Evolutionary conservation across 2,888 invertebrate genomes (phyloP).

Genomic region (Calameuta pallipes): DNA sequence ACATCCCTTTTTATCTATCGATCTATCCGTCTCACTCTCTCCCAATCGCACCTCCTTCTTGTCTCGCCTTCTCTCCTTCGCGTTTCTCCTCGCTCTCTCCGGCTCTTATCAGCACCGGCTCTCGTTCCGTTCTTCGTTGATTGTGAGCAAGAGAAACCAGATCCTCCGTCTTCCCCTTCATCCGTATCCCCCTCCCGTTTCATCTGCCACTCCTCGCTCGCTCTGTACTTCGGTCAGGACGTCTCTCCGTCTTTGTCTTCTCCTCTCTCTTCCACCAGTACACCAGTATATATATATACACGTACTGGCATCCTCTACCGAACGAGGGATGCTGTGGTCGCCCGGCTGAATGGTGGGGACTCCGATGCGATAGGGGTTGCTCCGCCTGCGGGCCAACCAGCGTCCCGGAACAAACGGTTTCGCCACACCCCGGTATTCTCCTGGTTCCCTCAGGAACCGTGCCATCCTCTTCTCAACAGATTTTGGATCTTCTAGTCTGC

Average conservation of each 20-base stretch:
- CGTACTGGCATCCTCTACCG: not conserved
- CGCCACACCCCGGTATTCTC: slow-evolving; percentile 64
- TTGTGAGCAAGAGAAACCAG: not conserved
- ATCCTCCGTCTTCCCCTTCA: not conserved
- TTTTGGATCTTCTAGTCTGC: slow-evolving; percentile 62
- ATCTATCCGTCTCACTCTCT: slow-evolving; percentile 6
- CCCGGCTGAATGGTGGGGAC: slow-evolving; percentile 28
- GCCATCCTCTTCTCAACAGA: slow-evolving; percentile 64
- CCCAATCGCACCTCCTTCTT: slow-evolving; percentile 23
- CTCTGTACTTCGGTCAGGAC: not conserved
- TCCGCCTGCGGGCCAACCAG: slow-evolving; percentile 66
- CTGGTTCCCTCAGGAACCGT: slow-evolving; percentile 54
- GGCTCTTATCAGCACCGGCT: not conserved
- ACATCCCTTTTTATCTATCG: not conserved
- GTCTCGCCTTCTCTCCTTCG: slow-evolving; percentile 1
- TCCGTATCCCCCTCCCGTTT: slow-evolving; percentile 15
- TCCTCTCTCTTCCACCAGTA: slow-evolving; percentile 9
- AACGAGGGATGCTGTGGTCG: slow-evolving; percentile 52
- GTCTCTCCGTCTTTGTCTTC: slow-evolving; percentile 6
- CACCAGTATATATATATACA: not conserved
- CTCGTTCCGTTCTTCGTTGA: not conserved
- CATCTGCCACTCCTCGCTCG: too few species aligned
- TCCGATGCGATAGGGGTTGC: slow-evolving; percentile 61
- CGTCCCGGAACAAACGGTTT: slow-evolving; percentile 54
- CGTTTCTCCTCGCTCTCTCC: not conserved